Evolutionary conservation across 2,888 invertebrate species (phyloP).

Genomic region (Argyra leucocephala): DNA sequence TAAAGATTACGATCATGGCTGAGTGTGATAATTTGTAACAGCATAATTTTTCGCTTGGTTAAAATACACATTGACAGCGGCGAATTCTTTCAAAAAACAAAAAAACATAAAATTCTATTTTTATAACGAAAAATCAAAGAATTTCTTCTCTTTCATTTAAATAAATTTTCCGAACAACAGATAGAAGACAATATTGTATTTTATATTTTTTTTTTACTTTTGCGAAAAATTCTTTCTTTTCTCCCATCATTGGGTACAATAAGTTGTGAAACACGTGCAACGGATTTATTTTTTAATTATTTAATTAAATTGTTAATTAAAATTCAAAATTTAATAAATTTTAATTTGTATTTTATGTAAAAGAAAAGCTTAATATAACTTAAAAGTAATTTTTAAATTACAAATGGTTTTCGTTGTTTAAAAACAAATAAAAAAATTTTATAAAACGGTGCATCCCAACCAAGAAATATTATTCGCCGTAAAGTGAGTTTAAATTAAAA

Average conservation of each 20-base stretch:
- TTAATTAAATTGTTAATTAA: not conserved
- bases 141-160: not conserved
- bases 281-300: not conserved
- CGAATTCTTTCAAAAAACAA: not conserved
- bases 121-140: not conserved
- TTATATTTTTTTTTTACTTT: not conserved
- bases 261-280: slow-evolving; percentile 9
- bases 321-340: not conserved
- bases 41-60: not conserved
- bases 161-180: not conserved
- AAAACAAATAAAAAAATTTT: not conserved
- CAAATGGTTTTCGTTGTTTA: not conserved
- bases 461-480: slow-evolving; percentile 9
- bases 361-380: not conserved
- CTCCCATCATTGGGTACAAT: not conserved
- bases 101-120: not conserved
- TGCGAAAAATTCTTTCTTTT: slow-evolving; percentile 9
- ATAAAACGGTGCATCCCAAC: slow-evolving; percentile 8
- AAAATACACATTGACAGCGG: not conserved
- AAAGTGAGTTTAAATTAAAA: not conserved
- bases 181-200: not conserved
- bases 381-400: not conserved
- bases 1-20: no score
- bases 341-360: not conserved
- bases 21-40: no score